Conservation (phyloP, 2,113 vertebrate genomes). For the Delphinus delphis region DNA sequence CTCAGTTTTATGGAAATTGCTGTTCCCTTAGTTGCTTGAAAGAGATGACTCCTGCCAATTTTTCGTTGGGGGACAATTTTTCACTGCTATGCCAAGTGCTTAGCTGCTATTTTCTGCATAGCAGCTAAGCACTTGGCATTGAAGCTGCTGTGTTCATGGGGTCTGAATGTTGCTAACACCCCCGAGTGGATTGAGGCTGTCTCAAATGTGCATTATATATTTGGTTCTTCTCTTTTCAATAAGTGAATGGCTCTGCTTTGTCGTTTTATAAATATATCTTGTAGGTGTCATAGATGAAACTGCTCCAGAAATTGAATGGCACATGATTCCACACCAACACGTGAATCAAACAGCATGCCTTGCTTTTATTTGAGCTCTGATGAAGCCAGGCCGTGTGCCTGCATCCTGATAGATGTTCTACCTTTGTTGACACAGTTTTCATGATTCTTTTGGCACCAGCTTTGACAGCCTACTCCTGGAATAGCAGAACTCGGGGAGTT, state of each 20-base stretch:
- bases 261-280: slow-evolving; percentile 1
- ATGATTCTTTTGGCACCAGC: background rate
- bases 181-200: background rate
- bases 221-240: background rate
- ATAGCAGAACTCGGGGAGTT: background rate
- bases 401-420: background rate
- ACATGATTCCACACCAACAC: background rate
- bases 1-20: background rate
- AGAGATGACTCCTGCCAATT: background rate
- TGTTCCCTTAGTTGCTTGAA: background rate
- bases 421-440: slow-evolving; percentile 31
- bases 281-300: background rate
- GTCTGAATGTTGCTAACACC: background rate
- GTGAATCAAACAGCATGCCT: background rate
- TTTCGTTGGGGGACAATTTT: background rate
- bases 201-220: background rate
- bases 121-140: background rate
- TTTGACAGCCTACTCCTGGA: background rate
- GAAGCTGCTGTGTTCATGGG: background rate
- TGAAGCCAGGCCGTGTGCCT: background rate
- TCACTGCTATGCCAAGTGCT: no score
- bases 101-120: background rate
- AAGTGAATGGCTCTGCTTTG: background rate
- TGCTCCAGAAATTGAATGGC: background rate
- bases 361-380: background rate